A percentile compares a stretch with the other conserved stretches of the same genome.
These are phyloP conservation scores for Sinhomidia bicolor DNA, from an alignment of 2,888 invertebrate genomes.

Conservation along the genomic window DNA sequence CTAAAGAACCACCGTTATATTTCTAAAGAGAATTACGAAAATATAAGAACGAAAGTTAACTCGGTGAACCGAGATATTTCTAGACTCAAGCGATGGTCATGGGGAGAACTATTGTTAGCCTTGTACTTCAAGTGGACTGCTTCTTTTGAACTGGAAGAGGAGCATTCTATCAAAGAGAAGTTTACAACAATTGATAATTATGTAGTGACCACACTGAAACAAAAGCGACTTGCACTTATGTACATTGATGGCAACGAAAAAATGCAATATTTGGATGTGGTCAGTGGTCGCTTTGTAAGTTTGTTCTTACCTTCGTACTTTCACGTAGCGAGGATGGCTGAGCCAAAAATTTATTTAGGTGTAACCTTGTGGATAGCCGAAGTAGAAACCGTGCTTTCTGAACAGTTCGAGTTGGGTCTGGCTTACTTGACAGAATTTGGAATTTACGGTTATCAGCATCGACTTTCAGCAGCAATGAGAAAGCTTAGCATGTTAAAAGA, in stretches of 20 bases:
- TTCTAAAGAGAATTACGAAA: not conserved
- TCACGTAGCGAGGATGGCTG: too few relatives aligned
- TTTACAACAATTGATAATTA: not conserved
- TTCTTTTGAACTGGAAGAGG: not conserved
- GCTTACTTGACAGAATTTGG: too few relatives aligned
- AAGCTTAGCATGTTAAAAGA: too few relatives aligned
- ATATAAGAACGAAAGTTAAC: too few relatives aligned
- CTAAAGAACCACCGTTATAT: not conserved
- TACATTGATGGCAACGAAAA: not conserved
- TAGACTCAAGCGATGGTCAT: not conserved
- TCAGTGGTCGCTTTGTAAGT: not conserved
- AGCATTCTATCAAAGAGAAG: not conserved
- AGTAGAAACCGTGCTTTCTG: too few relatives aligned
- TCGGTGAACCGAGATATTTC: not conserved
- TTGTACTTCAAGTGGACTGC: not conserved
- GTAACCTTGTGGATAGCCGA: too few relatives aligned
- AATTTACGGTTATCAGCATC: too few relatives aligned
- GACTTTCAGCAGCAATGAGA: too few relatives aligned
- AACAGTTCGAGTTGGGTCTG: too few relatives aligned
- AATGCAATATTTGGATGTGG: not conserved
- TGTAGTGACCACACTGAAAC: not conserved
- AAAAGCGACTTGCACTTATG: not conserved
- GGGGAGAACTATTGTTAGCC: not conserved
- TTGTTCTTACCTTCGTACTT: not conserved
- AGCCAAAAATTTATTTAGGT: too few relatives aligned